Conservation (phyloP, 2,113 vertebrate genomes). For the Protobothrops flavoviridis region DNA sequence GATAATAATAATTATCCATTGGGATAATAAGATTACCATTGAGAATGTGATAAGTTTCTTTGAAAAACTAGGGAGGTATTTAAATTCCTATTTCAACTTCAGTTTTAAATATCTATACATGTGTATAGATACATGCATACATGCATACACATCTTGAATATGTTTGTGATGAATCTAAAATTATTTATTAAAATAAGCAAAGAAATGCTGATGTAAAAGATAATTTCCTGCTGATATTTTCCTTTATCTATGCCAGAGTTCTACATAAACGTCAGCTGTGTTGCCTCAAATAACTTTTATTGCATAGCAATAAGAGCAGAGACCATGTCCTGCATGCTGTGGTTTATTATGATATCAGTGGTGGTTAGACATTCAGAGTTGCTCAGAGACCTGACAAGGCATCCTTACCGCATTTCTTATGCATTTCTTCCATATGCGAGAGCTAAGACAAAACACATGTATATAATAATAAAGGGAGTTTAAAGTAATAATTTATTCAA, state of each 20-base stretch:
- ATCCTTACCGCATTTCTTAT: constrained; percentile 63
- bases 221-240: constrained; percentile 35
- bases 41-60: not conserved
- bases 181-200: constrained; percentile 6
- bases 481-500: constrained; percentile 54
- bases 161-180: not conserved
- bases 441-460: constrained; percentile 51
- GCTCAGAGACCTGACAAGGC: constrained; percentile 61
- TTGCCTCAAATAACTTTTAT: constrained; percentile 44
- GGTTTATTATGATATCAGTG: constrained; percentile 54
- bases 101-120: not conserved
- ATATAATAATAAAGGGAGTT: constrained; percentile 57
- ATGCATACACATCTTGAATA: not conserved
- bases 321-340: constrained; percentile 49
- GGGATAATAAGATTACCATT: not conserved
- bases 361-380: constrained; percentile 58
- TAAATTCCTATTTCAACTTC: constrained; percentile 25
- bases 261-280: constrained; percentile 31
- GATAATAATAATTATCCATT: not conserved
- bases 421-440: constrained; percentile 64
- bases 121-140: not conserved
- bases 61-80: constrained; percentile 17
- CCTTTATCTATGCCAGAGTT: constrained; percentile 34
- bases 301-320: constrained; percentile 25
- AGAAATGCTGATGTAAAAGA: constrained; percentile 16